Conservation (phyloP, 2,797 vertebrate genomes). For the Manis crassicaudata region DNA sequence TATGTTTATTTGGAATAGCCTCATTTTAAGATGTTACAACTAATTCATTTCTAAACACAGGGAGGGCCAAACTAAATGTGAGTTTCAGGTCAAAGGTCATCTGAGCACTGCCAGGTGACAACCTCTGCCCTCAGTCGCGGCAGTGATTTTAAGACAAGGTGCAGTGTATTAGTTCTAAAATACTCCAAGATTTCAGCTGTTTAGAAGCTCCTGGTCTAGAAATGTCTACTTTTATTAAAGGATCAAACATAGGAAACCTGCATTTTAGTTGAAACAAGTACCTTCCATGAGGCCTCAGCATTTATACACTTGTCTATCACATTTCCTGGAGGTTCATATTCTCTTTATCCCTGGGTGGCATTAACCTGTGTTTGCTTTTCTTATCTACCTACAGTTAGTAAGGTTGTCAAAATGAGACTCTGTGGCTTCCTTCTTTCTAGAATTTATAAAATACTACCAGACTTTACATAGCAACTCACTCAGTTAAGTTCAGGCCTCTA, state of each 20-base stretch:
- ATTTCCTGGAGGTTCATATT: slow-evolving; percentile 4
- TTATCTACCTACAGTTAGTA: slow-evolving; percentile 40
- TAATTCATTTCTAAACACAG: slow-evolving; percentile 8
- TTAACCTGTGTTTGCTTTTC: slow-evolving; percentile 63
- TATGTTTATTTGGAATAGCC: slow-evolving; percentile 9
- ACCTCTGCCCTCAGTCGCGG: not conserved
- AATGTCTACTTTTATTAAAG: slow-evolving; percentile 37
- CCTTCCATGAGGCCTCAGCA: not conserved
- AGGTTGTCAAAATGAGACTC: slow-evolving; percentile 49
- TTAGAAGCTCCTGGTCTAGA: not conserved
- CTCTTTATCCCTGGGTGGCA: slow-evolving; percentile 31
- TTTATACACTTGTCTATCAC: not conserved
- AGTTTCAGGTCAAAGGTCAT: not conserved
- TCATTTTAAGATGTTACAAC: slow-evolving; percentile 24
- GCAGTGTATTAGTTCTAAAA: not conserved
- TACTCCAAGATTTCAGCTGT: not conserved
- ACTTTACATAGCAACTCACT: not conserved
- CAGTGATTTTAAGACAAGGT: not conserved
- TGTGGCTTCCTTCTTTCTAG: slow-evolving; percentile 22
- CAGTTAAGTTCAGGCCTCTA: not conserved
- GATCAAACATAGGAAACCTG: not conserved
- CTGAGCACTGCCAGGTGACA: not conserved
- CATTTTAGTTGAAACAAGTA: not conserved
- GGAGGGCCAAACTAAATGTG: not conserved
- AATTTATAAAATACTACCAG: slow-evolving; percentile 38